phyloP scores from a whole-genome alignment of 2,888 invertebrate genomes.

The Meganola albula region DNA sequence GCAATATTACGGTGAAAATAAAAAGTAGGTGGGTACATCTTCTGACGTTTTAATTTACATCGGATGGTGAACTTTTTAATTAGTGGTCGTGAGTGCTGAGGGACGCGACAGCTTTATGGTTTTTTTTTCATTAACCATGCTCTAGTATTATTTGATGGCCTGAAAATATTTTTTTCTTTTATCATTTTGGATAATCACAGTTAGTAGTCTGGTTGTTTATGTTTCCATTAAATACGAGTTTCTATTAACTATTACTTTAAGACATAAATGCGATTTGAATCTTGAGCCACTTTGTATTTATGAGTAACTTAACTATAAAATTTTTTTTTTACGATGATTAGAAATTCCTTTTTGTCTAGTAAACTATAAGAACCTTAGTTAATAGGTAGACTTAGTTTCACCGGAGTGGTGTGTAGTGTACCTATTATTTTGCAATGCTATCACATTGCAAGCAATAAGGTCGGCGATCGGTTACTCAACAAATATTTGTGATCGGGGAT shows the following conservation, averaged over 20 bases:
- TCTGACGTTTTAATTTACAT: constrained; percentile 47
- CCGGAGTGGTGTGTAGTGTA: constrained; percentile 40
- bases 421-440: constrained; percentile 52
- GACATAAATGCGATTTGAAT: no score
- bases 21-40: constrained; percentile 39
- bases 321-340: no score
- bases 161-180: background rate
- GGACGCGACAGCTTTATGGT: constrained; percentile 39
- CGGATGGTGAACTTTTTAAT: constrained; percentile 58
- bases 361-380: no score
- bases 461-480: constrained; percentile 53
- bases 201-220: no score
- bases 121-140: constrained; percentile 17
- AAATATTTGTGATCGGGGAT: constrained; percentile 61
- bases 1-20: constrained; percentile 32
- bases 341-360: no score
- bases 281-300: no score
- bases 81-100: constrained; percentile 38
- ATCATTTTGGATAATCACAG: no score
- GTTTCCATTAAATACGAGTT: no score
- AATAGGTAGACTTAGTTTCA: no score
- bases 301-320: no score
- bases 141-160: constrained; percentile 18
- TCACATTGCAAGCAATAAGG: constrained; percentile 55
- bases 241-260: no score